Percentiles rank a stretch among this genome's conserved stretches.
These are phyloP conservation scores for Diaphora mendica DNA, from an alignment of 2,888 invertebrate genomes.

Conservation along the genomic window DNA sequence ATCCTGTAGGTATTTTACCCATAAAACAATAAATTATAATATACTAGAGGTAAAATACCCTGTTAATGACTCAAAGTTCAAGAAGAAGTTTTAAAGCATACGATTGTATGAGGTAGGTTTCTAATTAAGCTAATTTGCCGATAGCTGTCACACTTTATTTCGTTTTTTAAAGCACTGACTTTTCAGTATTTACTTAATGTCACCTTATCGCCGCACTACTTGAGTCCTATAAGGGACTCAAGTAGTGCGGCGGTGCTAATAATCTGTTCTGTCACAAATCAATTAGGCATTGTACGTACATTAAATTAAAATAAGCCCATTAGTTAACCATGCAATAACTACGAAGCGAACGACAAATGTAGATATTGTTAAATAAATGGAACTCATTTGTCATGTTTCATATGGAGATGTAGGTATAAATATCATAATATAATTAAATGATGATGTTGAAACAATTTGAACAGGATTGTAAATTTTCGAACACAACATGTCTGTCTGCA, in stretches of 20 bases:
- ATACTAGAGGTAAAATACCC: no score
- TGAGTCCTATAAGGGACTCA: no score
- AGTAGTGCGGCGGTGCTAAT: no score
- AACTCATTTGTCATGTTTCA: slow-evolving; percentile 9
- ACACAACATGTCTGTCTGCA: slow-evolving; percentile 26
- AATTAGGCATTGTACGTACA: slow-evolving; percentile 3
- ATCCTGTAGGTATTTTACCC: no score
- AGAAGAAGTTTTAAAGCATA: not conserved
- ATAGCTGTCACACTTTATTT: not conserved
- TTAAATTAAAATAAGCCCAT: slow-evolving; percentile 9
- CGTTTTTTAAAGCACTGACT: not conserved
- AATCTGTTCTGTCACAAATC: not conserved
- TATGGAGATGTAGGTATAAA: not conserved
- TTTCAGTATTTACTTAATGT: not conserved
- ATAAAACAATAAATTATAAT: no score
- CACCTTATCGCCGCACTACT: not conserved
- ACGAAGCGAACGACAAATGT: slow-evolving; percentile 5
- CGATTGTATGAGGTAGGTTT: not conserved
- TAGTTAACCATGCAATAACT: slow-evolving; percentile 4
- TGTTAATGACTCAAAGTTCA: no score
- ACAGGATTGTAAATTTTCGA: slow-evolving; percentile 20
- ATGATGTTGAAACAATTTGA: slow-evolving; percentile 10
- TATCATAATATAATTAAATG: slow-evolving; percentile 3
- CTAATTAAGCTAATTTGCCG: not conserved
- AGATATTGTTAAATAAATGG: not conserved